Evolutionary conservation across 2,797 vertebrate genomes (phyloP), one percentile per base, ranked within the genome.

Genomic region (Ptychadena robeensis): DNA sequence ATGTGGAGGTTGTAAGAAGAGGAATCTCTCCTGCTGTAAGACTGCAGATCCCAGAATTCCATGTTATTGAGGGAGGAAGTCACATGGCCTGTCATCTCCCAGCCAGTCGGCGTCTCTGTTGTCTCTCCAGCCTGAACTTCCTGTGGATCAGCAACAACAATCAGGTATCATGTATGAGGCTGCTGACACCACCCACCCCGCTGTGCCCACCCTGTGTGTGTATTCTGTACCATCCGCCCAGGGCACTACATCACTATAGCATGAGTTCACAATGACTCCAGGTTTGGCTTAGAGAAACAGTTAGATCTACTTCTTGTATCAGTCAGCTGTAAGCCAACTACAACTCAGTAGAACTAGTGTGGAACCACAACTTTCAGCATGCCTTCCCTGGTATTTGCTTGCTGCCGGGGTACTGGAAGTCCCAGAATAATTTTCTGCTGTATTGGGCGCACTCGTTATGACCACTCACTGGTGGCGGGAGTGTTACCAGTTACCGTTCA

Each of bases 1-100:
- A n/a, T n/a, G n/a, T n/a, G n/a, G n/a, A n/a, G n/a, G n/a, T n/a
- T n/a, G n/a, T n/a, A n/a, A n/a, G n/a, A n/a, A n/a, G n/a, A n/a
- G n/a, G n/a, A n/a, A n/a, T n/a, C n/a, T n/a, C n/a, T n/a, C n/a
- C n/a, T n/a, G n/a, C 14, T 44, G 12, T 31, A 31, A 32, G 30
- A 65, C 65, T 67, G 15, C 65, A 67, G 9, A 15, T 67, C 65
- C 65, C 65, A 67, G 65, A 67, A 35, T 22, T 18, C 65, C 15
- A 0, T 34, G 15, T 22, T 7, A 32, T 30, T 28, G 8, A 18
- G 15, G 9, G 0, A 22, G 32, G 65, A 34, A 35, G 32, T 34
- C 18, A 35, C n/a, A 32, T 9, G 65, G 7, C 5, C 12, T 67
- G 10, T 34, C 31, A 65, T 65, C 25, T 31, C 15, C 28, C 65